These are phyloP conservation scores for Pocillopora meandrina DNA, from an alignment of 92 coral and sea anemone species.

Conservation along the genomic window DNA sequence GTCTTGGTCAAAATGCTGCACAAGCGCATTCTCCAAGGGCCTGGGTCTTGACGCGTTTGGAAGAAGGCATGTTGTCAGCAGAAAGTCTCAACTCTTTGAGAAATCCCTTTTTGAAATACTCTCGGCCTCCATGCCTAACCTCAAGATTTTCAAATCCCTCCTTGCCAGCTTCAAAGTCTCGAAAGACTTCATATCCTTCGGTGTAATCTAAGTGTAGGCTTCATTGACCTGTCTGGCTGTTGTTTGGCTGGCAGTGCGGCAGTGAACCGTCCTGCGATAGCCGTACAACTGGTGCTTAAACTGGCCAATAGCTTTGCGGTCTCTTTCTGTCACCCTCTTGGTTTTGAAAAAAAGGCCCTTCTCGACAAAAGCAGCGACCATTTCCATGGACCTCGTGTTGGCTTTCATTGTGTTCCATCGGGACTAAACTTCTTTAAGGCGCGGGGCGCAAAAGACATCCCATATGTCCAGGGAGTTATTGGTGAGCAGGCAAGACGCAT, in stretches of 20 bases:
- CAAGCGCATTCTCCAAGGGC: not conserved
- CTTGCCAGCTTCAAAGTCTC: not conserved
- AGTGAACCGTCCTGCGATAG: not conserved
- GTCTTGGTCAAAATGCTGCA: not conserved
- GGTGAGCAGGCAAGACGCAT: not conserved
- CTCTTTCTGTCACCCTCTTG: not conserved
- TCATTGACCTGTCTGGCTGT: not conserved
- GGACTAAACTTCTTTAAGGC: not conserved
- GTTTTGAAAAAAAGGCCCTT: not conserved
- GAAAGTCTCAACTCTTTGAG: not conserved
- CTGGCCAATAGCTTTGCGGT: not conserved
- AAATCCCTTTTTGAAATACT: not conserved
- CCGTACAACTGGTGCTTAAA: not conserved
- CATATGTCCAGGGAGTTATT: not conserved
- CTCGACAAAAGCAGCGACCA: not conserved
- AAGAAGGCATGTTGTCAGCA: not conserved
- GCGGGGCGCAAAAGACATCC: not conserved
- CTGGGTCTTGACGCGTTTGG: not conserved
- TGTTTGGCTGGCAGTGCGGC: not conserved
- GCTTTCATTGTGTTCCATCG: constrained; percentile 1
- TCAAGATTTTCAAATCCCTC: not conserved
- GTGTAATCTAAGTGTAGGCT: not conserved
- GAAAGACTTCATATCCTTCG: not conserved
- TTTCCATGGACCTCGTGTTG: not conserved
- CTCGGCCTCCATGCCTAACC: not conserved